These are phyloP conservation scores for Malurus elegans DNA, from an alignment of 2,113 vertebrate genomes.

Conservation along the genomic window DNA sequence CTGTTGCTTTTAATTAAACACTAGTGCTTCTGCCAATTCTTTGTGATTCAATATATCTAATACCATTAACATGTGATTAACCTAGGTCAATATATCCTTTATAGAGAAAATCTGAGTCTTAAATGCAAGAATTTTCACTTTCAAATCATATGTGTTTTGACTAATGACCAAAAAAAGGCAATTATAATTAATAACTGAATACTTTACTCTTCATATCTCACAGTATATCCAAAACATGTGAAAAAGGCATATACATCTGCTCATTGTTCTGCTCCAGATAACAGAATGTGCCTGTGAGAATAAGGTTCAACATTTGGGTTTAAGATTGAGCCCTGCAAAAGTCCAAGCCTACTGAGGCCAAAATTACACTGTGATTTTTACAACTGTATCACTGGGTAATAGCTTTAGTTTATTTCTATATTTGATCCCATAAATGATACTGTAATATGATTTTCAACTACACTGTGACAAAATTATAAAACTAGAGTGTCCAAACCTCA, in stretches of 20 bases:
- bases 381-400: not conserved
- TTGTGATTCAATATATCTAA: slow-evolving; percentile 43
- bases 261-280: not conserved
- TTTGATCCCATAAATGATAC: not conserved
- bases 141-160: not conserved
- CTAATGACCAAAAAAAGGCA: not conserved
- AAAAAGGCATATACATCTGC: not conserved
- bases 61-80: slow-evolving; percentile 57
- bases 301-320: not conserved
- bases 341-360: not conserved
- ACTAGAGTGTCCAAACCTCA: not conserved
- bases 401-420: not conserved
- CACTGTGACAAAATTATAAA: not conserved
- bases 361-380: not conserved
- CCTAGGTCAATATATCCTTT: slow-evolving; percentile 30
- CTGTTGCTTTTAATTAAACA: slow-evolving; percentile 55
- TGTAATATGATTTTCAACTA: not conserved
- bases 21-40: slow-evolving; percentile 23
- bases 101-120: slow-evolving; percentile 1
- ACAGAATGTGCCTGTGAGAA: not conserved
- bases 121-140: slow-evolving; percentile 2
- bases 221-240: not conserved
- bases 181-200: not conserved
- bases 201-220: not conserved
- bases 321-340: not conserved